Conservation (phyloP, 2,888 invertebrate genomes). For the Malacosoma neustria region DNA sequence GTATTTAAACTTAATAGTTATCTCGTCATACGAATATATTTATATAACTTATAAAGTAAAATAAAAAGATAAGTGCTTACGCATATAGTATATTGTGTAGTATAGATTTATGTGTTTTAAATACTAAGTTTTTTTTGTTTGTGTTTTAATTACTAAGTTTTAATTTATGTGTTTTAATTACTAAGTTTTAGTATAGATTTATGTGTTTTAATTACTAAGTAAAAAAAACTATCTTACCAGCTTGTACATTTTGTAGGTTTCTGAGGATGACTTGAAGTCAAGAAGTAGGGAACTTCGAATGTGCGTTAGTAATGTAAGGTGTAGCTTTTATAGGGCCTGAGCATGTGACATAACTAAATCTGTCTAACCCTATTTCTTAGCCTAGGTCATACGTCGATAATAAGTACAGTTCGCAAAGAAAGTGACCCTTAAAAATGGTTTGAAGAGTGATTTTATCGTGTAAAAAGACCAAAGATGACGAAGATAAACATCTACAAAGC, state of each 20-base stretch:
- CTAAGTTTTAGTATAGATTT: no score
- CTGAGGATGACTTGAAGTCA: conserved; percentile 34
- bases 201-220: no score
- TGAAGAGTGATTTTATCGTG: background rate
- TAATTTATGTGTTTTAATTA: no score
- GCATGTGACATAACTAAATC: conserved; percentile 56
- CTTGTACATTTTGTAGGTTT: conserved; percentile 72
- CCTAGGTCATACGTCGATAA: conserved; percentile 50
- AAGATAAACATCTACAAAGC: no score
- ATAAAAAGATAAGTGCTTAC: no score
- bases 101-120: no score
- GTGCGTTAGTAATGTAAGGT: conserved; percentile 39
- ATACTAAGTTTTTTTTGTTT: no score
- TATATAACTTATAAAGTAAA: no score
- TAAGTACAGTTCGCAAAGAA: conserved; percentile 38
- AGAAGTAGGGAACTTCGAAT: conserved; percentile 55
- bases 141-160: no score
- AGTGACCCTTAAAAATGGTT: conserved; percentile 1
- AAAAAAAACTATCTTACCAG: conserved; percentile 68
- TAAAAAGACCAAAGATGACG: background rate
- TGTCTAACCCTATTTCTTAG: conserved; percentile 59
- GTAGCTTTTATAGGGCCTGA: conserved; percentile 59
- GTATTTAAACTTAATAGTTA: no score
- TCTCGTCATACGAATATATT: no score
- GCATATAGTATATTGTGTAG: no score